phyloP scores from a whole-genome alignment of 2,113 vertebrate genomes.

The Sander lucioperca region DNA sequence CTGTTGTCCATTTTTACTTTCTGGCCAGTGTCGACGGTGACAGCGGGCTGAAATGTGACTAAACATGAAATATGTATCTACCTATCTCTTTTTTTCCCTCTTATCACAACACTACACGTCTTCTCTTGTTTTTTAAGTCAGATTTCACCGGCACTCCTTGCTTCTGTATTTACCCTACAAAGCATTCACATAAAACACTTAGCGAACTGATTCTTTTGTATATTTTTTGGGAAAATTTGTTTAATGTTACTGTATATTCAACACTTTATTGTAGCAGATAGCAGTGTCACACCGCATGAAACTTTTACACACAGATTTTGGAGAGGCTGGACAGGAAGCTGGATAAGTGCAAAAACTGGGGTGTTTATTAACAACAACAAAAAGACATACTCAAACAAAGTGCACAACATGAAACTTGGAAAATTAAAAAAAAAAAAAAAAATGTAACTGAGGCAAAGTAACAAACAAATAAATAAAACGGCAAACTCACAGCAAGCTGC shows the following conservation, averaged over 20 bases:
- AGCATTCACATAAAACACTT: background rate
- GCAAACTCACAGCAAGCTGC: no score
- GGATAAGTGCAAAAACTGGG: no score
- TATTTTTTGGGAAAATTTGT: background rate
- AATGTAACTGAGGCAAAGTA: no score
- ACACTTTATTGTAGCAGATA: background rate
- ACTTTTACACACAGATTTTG: no score
- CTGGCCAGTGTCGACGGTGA: background rate
- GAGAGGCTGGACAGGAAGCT: no score
- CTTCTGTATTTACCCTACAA: background rate
- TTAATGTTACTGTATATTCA: background rate
- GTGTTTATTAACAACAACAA: no score
- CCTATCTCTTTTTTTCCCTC: background rate
- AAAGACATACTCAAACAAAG: no score
- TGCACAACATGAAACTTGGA: no score
- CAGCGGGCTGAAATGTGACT: background rate
- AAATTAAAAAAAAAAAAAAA: no score
- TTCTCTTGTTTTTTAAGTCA: background rate
- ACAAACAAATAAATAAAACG: no score
- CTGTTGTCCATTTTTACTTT: background rate
- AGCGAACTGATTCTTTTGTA: background rate
- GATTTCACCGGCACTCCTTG: background rate
- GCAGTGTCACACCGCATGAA: no score
- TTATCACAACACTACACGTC: background rate
- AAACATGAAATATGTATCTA: conserved; percentile 12